Base-by-base conservation (phyloP, 2,888 invertebrate species). In the Lumbricus terrestris region DNA sequence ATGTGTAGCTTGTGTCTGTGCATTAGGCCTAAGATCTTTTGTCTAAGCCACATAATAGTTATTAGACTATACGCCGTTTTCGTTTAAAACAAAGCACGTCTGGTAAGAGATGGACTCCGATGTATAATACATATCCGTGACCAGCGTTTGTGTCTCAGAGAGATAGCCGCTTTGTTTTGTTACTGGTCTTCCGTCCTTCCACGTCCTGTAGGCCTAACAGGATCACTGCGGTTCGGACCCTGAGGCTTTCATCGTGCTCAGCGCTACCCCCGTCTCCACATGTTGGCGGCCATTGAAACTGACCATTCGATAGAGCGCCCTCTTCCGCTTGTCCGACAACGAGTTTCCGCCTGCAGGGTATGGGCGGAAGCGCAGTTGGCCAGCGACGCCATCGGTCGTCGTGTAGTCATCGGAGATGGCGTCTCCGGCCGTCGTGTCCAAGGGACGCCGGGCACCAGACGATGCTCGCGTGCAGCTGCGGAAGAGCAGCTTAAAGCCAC, bases 341-440 rank as follows among this genome's bases (percentile, higher is more conserved):
- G 23, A 18, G 85, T 15, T 37, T 34, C 85, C 85, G 0, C 85
- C 35, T 18, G 34, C 83, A 3, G 69, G n/a, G 13, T 69, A 69
- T 29, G 69, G 69, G n/a, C 69, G 69, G 69, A 29, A 69, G 69
- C 69, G 69, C 29, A 69, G 69, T 11, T 69, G 69, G 85, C 85
- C 85, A 23, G 85, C 13, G 23, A 35, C 85, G 35, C 85, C 85
- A 29, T 85, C 85, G 18, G 34, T 85, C 85, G 85, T 85, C 35
- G 85, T 85, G n/a, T 85, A 85, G 33, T 85, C 85, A 5, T 85
- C 85, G 33, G 85, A 85, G 85, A 85, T 85, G 85, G 85, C 85
- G 85, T 85, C 85, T 37, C 37, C 35, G 18, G 35, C 85, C 85
- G 85, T 85, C 35, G 85, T 37, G 16, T 85, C 85, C 85, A 85